A percentile compares a stretch with the other conserved stretches of the same genome.
Evolutionary conservation across 2,113 vertebrate genomes (phyloP).

Genomic region (Megalops atlanticus): DNA sequence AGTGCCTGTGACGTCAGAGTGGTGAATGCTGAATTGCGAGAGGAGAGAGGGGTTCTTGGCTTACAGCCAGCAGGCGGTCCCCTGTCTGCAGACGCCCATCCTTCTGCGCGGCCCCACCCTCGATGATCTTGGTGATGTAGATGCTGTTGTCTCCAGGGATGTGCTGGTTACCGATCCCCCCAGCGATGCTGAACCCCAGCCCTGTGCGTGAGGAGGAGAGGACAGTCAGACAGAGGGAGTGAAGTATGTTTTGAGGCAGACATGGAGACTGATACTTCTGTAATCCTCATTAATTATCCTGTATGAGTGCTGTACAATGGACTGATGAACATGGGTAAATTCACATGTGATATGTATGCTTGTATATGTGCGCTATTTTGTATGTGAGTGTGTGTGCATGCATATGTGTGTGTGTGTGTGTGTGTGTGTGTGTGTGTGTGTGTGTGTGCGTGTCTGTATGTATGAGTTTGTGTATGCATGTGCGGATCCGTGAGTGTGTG

Average conservation of each 20-base stretch:
- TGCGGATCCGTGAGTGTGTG: not conserved
- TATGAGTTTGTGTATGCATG: too few species aligned
- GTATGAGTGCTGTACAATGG: not conserved
- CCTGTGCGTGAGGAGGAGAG: constrained; percentile 65
- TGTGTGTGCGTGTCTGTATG: not conserved
- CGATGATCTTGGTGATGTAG: constrained; percentile 99
- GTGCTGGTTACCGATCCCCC: constrained; percentile 96
- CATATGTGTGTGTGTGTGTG: not conserved
- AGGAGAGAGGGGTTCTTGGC: constrained; percentile 43
- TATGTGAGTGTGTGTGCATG: not conserved
- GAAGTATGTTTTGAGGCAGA: not conserved
- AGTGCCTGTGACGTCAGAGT: not conserved
- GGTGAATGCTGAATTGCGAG: not conserved
- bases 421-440: not conserved
- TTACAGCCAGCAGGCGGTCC: constrained; percentile 92
- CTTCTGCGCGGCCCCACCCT: constrained; percentile 95
- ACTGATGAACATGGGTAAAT: not conserved
- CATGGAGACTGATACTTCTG: too few species aligned
- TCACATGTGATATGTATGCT: not conserved
- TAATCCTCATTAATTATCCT: not conserved
- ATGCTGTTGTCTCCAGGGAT: constrained; percentile 99
- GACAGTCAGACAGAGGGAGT: not conserved
- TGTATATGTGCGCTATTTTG: not conserved
- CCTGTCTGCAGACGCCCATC: constrained; percentile 95
- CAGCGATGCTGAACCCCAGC: constrained; percentile 96